A percentile compares a stretch with the other conserved stretches of the same genome.
Conservation (phyloP, 2,888 invertebrate species). For the Drosophila sordidapex region DNA sequence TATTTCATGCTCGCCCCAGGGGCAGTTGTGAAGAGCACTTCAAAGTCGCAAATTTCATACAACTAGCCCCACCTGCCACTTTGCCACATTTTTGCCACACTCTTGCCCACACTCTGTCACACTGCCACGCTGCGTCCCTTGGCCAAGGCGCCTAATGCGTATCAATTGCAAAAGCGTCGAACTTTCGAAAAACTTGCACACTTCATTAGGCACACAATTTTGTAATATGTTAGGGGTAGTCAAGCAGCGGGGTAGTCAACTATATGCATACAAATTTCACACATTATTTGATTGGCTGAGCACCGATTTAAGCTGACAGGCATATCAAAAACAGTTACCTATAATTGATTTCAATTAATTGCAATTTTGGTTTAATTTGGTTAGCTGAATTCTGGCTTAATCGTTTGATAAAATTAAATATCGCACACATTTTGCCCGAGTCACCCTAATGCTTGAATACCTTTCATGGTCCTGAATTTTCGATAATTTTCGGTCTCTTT, state of each 20-base stretch:
- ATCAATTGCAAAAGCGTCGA: conserved; percentile 58
- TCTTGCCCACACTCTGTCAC: too few relatives aligned
- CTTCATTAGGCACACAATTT: conserved; percentile 62
- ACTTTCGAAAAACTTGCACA: conserved; percentile 64
- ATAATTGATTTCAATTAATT: neutral
- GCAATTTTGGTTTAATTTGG: neutral
- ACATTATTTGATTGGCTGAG: neutral
- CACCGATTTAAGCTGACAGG: neutral
- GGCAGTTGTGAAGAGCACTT: conserved; percentile 40
- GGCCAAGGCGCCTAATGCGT: conserved; percentile 44
- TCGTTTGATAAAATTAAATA: neutral
- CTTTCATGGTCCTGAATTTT: conserved; percentile 22
- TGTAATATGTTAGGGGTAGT: conserved; percentile 28
- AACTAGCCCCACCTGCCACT: conserved; percentile 19
- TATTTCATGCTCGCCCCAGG: conserved; percentile 41
- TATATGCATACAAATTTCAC: neutral
- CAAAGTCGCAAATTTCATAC: conserved; percentile 36
- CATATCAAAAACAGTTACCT: neutral
- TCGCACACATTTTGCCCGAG: conserved; percentile 5
- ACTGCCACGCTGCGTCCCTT: conserved; percentile 1
- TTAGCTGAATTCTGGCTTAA: neutral
- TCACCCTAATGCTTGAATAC: conserved; percentile 17
- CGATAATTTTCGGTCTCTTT: conserved; percentile 6
- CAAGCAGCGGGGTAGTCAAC: neutral
- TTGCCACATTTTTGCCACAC: neutral